These are phyloP conservation scores for Melipona bicolor DNA, from an alignment of 2,888 invertebrate species.

Conservation along the genomic window DNA sequence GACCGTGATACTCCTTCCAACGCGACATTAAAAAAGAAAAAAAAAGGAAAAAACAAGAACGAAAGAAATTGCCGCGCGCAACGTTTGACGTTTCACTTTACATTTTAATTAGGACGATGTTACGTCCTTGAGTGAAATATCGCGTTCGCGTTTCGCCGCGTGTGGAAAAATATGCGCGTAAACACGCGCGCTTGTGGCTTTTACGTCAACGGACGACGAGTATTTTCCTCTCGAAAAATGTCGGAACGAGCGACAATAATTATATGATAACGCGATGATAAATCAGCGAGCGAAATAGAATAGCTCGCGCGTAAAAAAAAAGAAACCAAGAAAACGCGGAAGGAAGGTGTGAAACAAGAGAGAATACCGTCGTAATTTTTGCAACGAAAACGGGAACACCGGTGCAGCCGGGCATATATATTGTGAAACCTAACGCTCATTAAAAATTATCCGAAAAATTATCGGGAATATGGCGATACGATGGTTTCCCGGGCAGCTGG, in stretches of 20 bases:
- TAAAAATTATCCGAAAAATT: constrained; percentile 2
- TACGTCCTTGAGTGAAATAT: neutral
- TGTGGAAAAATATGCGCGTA: neutral
- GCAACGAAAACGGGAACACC: neutral
- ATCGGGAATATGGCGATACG: neutral
- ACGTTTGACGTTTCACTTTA: neutral
- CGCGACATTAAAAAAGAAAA: too few species aligned
- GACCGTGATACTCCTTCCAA: too few species aligned
- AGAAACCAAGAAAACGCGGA: neutral
- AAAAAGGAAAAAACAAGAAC: too few species aligned
- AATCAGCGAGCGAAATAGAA: too few species aligned
- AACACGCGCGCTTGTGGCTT: neutral
- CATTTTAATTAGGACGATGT: neutral
- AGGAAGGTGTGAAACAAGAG: neutral
- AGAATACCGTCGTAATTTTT: neutral
- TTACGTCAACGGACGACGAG: neutral
- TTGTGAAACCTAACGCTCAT: neutral
- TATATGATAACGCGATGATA: too few species aligned
- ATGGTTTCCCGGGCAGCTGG: neutral
- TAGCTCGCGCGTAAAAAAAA: too few species aligned
- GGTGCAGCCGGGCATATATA: neutral
- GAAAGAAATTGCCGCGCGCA: too few species aligned
- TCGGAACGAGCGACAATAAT: too few species aligned
- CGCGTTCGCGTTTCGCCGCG: neutral
- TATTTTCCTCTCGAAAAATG: neutral